Evolutionary conservation across 2,888 invertebrate species (phyloP), one percentile per base, ranked within the genome.

Genomic region (Eledona agricola): DNA sequence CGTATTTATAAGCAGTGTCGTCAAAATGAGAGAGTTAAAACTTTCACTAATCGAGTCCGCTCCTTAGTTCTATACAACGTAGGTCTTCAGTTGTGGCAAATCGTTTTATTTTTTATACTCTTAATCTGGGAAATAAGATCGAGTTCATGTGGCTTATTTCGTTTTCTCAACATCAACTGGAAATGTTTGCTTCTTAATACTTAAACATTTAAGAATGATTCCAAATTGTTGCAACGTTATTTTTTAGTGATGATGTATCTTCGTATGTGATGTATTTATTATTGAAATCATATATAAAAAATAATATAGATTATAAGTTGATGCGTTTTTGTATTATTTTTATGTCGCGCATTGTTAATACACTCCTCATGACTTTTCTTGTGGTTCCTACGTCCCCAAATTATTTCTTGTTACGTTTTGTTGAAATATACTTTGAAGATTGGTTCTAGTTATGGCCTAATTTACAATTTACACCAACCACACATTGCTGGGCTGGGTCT

Each of bases 241-340:
- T 40, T 38, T 37, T 57, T 57, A 43, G 53, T 65, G 59, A 65
- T 67, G 61, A 65, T 67, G 59, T 59, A 66, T 69, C 65, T 69
- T 66, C 64, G 67, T 69, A 67, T 69, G 73, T 72, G 67, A 67
- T 69, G 63, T 69, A 66, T 67, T 66, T 69, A 68, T 64, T 63
- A 63, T 62, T 62, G 59, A 65, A 56, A 64, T 57, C 62, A 66
- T 58, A 65, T 59, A 59, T 52, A 43, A 45, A 54, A 61, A 57
- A 63, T 62, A 64, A 64, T 60, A 60, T 62, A 60, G 58, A 29
- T 32, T 58, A 60, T 58, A 60, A 62, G 59, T 65, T 65, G 51
- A 60, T 37, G 51, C 38, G 51, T 51, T 58, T 60, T 62, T 61
- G 60, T 63, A 60, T 63, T 62, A 60, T 63, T 63, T 63, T 54